Percentiles rank a stretch among this genome's conserved stretches.
These are phyloP conservation scores for Syngnathus rostellatus DNA, from an alignment of 2,797 vertebrate genomes.

Conservation along the genomic window DNA sequence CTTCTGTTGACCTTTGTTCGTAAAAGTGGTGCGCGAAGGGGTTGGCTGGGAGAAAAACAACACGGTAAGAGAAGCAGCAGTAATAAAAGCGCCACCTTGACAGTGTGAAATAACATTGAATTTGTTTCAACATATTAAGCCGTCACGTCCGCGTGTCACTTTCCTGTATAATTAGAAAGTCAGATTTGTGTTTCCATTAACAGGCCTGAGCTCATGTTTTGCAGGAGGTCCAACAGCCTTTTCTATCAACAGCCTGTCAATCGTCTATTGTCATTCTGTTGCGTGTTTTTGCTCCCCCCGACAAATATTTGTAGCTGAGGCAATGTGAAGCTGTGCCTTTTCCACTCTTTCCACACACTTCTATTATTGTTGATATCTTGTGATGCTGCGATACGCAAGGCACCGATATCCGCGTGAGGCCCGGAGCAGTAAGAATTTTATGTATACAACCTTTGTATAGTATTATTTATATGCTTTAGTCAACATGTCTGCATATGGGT, in stretches of 20 bases:
- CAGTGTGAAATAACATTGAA: conserved; percentile 5
- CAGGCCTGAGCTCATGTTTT: conserved; percentile 4
- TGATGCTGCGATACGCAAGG: conserved; percentile 9
- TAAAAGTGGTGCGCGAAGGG: conserved; percentile 12
- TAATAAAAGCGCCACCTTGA: neutral
- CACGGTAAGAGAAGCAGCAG: neutral
- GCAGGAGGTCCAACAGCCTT: conserved; percentile 7
- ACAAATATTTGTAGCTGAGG: conserved; percentile 26
- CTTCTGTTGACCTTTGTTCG: conserved; percentile 13
- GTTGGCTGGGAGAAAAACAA: conserved; percentile 6
- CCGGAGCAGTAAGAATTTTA: conserved; percentile 19
- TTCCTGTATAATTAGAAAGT: neutral
- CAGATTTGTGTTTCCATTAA: conserved; percentile 9
- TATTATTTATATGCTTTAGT: conserved; percentile 17
- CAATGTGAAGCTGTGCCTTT: conserved; percentile 1
- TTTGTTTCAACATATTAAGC: conserved; percentile 2
- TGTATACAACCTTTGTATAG: conserved; percentile 6
- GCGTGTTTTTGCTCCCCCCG: conserved; percentile 22
- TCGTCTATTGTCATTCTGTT: conserved; percentile 21
- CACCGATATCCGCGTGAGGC: conserved; percentile 4
- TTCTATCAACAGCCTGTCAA: conserved; percentile 12
- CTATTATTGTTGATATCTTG: neutral
- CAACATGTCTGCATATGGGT: conserved; percentile 8
- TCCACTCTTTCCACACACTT: too few relatives aligned
- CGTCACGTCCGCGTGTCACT: neutral